phyloP scores from a whole-genome alignment of 1,140 invertebrate genomes.

The Heliconius melpomene region DNA sequence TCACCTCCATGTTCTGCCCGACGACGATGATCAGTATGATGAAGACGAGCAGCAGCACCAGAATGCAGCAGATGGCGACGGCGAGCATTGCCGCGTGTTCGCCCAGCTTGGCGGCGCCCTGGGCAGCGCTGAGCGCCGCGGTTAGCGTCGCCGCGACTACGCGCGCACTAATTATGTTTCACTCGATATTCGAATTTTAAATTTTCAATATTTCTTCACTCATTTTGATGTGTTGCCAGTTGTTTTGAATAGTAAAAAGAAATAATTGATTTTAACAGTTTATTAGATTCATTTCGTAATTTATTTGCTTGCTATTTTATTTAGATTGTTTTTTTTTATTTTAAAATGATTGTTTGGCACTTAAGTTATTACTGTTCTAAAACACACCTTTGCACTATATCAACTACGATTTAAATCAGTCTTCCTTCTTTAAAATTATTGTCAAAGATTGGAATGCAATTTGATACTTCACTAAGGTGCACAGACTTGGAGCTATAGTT shows the following conservation, averaged over 20 bases:
- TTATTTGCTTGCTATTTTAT: background rate
- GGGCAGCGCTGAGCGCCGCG: constrained; percentile 64
- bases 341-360: background rate
- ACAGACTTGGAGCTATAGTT: background rate
- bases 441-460: constrained; percentile 16
- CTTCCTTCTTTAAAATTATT: constrained; percentile 25
- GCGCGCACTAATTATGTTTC: constrained; percentile 55
- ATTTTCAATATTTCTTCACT: constrained; percentile 1
- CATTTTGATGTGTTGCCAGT: constrained; percentile 17
- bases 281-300: constrained; percentile 5
- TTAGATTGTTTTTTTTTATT: background rate
- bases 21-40: constrained; percentile 90
- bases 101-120: constrained; percentile 74
- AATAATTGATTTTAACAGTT: constrained; percentile 15
- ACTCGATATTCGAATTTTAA: constrained; percentile 4
- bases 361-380: background rate
- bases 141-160: constrained; percentile 57
- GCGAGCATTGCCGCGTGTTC: constrained; percentile 86
- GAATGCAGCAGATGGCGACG: constrained; percentile 89
- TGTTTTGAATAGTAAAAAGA: background rate
- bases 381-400: background rate
- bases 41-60: constrained; percentile 88
- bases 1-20: constrained; percentile 85
- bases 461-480: background rate
- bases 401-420: constrained; percentile 18